Base-by-base conservation (phyloP, 2,113 vertebrate species). In the Peromyscus leucopus region DNA sequence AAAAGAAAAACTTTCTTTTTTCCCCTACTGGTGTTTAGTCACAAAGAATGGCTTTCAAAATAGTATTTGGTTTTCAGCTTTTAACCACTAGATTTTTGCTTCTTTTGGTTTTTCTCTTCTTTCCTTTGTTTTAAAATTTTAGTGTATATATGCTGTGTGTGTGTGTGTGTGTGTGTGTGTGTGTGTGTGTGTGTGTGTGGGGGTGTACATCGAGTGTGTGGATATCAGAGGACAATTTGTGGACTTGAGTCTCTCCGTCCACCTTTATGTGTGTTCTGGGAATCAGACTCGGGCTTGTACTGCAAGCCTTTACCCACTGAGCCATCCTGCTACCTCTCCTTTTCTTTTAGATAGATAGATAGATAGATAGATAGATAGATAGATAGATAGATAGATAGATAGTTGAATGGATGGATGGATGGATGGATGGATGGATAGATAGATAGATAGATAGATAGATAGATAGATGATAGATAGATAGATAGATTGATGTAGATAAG, bases 11-110 rank as follows among this genome's bases (percentile, higher is more conserved):
- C 9, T 1, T 33, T 51, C 76, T 61, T 42, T 48, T 42, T n/a
- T 4, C 0, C 39, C 31, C 12, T 63, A 59, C 89, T 86, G 31
- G 5, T 91, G 63, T 63, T 36, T 21, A 61, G 83, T 83, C 71
- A 90, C 67, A 88, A 67, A 65, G 16, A 96, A 89, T 21, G 59
- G 33, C 39, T 96, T 93, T 85, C 1, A 39, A 85, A 80, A 80
- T 31, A 46, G 33, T 42, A 3, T 55, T 72, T 61, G 36, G 28
- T 84, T 94, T 88, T 88, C 51, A 55, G 88, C 71, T 28, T 94
- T 78, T 28, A 82, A 19, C 12, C 4, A n/a, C 17, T 83, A 51
- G 28, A 48, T 12, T 61, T 55, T 74, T n/a, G 36, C 9, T 80
- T 55, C 36, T 57, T 63, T 82, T 59, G 33, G 33, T 57, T 42